Evolutionary conservation across 2,797 vertebrate genomes (phyloP).

Genomic region (Nannoperca australis): DNA sequence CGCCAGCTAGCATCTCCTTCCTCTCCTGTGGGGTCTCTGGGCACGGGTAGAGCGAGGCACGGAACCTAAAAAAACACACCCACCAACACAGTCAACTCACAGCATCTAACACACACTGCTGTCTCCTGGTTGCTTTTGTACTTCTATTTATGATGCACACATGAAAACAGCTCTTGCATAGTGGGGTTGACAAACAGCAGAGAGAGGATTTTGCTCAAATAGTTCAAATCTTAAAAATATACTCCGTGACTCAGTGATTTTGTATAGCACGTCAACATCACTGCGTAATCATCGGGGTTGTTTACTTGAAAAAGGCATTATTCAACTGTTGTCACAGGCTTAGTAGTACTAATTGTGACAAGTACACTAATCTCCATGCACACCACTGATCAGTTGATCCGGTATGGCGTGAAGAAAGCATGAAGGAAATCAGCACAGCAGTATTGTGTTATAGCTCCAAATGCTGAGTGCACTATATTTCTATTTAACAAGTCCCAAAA

Average conservation of each 20-base stretch:
- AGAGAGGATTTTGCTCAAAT: background rate
- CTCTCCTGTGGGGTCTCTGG: constrained; percentile 96
- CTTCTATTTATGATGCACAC: background rate
- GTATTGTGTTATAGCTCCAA: background rate
- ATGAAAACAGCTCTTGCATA: background rate
- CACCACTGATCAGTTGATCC: background rate
- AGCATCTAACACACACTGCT: background rate
- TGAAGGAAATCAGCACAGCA: background rate
- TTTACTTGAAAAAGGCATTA: too few species aligned
- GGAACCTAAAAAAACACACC: constrained; percentile 86
- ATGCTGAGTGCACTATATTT: background rate
- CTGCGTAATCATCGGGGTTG: too few species aligned
- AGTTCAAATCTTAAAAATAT: background rate
- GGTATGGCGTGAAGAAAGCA: background rate
- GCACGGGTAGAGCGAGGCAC: constrained; percentile 97
- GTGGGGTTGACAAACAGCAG: background rate
- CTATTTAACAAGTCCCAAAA: background rate
- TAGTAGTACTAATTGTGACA: too few species aligned
- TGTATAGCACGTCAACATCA: background rate
- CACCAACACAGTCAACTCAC: background rate
- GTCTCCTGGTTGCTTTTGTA: background rate
- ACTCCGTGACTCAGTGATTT: too few species aligned
- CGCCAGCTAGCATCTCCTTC: constrained; percentile 98
- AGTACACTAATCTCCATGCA: too few species aligned
- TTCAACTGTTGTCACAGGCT: too few species aligned